Evolutionary conservation across 2,113 vertebrate species (phyloP).

Genomic region (Ciconia boyciana): DNA sequence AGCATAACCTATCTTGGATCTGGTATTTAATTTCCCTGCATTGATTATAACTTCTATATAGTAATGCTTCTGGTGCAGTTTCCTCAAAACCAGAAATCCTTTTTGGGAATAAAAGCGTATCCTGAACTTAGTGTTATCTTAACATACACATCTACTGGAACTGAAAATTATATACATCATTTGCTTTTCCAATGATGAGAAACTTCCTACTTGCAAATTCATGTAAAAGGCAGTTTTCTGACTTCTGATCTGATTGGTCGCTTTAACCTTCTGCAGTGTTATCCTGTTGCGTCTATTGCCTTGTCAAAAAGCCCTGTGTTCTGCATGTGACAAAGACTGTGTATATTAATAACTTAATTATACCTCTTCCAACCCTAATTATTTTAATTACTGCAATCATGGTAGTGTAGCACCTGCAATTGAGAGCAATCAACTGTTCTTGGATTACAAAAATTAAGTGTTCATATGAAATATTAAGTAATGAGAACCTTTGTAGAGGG

Average conservation of each 20-base stretch:
- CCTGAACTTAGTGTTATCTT: not conserved
- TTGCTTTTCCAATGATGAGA: not conserved
- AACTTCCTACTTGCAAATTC: not conserved
- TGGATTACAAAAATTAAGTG: conserved; percentile 8
- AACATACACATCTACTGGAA: not conserved
- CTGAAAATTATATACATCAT: not conserved
- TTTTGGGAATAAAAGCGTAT: not conserved
- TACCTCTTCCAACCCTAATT: conserved; percentile 28
- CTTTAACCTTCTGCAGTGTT: not conserved
- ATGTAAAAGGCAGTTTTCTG: not conserved
- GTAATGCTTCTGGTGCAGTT: not conserved
- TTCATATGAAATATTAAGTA: conserved; percentile 23
- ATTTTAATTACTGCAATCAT: conserved; percentile 60
- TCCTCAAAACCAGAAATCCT: not conserved
- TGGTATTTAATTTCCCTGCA: not conserved
- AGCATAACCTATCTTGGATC: not conserved
- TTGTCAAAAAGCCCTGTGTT: not conserved
- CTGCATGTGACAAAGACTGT: not conserved
- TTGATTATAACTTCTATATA: not conserved
- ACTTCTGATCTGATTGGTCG: not conserved
- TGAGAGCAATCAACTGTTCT: conserved; percentile 40
- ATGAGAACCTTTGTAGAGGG: not conserved
- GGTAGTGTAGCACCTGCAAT: conserved; percentile 18
- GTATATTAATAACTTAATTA: conserved; percentile 52
- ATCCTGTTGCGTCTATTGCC: not conserved